Base-by-base conservation (phyloP, 2,888 invertebrate genomes). In the Mythimna loreyi region DNA sequence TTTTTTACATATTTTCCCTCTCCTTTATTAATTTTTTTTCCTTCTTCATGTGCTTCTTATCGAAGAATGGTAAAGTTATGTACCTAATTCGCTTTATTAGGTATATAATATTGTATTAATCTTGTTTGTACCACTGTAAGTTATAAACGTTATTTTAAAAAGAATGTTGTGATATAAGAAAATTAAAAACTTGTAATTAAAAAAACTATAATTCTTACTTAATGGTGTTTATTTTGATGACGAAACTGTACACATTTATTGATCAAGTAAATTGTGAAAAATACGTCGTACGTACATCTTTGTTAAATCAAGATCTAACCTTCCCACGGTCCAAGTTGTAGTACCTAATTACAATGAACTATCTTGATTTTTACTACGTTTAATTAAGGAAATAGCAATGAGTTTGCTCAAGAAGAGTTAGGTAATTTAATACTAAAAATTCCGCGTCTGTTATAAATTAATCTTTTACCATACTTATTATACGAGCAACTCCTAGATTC, bases 261-360 rank as follows among this genome's bases (percentile, higher is more conserved):
- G 33, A 7, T 62, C 49, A 13, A 57, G 56, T 47, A 47, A 47
- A 57, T 40, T 6, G 25, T 57, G 36, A 16, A 61, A 52, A 52
- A 60, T n/a, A 30, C n/a, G 40, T 45, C 19, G 49, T 11, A 64
- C 56, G 23, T 45, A 19, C 6, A 77, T 72, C 78, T 60, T 33
- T 49, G 30, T 78, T 78, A 52, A 28, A 78, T 78, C 43, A 61
- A 57, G 33, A 78, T 56, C 45, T 57, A 61, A 75, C 60, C 78
- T 78, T 75, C 78, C 57, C 72, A 75, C 64, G 72, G 21, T 72
- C 9, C 25, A 40, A 62, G 45, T 47, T 61, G 30, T 21, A 45
- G 16, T 45, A 7, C 73, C 3, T n/a, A 9, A 56, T 13, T 50
- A 71, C 52, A 52, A 52, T 30, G 36, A 45, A 55, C 21, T 47